phyloP scores from a whole-genome alignment of 1,140 invertebrate genomes.

The Eumaeus atala region DNA sequence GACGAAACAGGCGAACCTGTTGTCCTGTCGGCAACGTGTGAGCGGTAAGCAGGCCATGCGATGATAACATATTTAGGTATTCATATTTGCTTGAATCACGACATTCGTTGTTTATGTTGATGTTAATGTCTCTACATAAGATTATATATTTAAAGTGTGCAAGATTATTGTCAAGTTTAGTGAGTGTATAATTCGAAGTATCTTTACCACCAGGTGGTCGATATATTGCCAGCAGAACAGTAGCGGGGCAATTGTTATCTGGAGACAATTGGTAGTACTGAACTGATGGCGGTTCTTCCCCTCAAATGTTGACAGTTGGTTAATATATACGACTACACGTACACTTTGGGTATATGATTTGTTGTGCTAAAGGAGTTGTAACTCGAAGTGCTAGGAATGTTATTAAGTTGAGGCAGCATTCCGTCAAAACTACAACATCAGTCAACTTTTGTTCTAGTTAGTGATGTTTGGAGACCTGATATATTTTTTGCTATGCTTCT shows the following conservation, averaged over 20 bases:
- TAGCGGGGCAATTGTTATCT: conserved; percentile 10
- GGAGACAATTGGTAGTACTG: neutral
- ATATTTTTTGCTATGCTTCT: conserved; percentile 78
- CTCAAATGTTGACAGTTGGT: conserved; percentile 2
- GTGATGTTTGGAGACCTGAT: conserved; percentile 72
- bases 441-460: conserved; percentile 3
- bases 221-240: conserved; percentile 23
- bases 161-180: conserved; percentile 11
- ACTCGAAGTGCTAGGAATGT: neutral
- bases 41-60: conserved; percentile 13
- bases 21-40: conserved; percentile 10
- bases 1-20: conserved; percentile 1
- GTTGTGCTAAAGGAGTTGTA: conserved; percentile 1
- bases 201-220: conserved; percentile 24
- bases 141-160: conserved; percentile 15
- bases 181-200: conserved; percentile 17
- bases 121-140: conserved; percentile 21
- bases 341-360: conserved; percentile 22
- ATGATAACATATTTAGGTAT: conserved; percentile 18
- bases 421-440: neutral
- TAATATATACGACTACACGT: conserved; percentile 23
- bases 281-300: conserved; percentile 15
- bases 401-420: neutral
- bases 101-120: conserved; percentile 12
- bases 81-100: neutral